A percentile compares a stretch with the other conserved stretches of the same genome.
phyloP scores from a whole-genome alignment of 2,888 invertebrate species.

The Pomacea canaliculata region DNA sequence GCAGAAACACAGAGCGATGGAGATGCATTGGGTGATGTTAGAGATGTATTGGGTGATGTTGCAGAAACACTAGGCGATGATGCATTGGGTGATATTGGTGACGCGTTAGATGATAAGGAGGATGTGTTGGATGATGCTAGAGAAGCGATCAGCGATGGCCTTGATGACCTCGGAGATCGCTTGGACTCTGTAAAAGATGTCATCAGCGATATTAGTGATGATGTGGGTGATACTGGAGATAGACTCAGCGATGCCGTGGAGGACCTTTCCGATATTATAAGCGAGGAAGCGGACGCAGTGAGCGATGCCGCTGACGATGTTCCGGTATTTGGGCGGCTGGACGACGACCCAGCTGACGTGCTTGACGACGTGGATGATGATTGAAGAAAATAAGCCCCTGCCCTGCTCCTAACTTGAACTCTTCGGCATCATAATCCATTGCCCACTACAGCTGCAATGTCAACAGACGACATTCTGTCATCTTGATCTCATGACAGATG shows the following conservation, averaged over 20 bases:
- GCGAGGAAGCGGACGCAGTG: slow-evolving; percentile 6
- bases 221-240: slow-evolving; percentile 7
- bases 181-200: background rate
- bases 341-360: no score
- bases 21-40: slow-evolving; percentile 8
- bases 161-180: no score
- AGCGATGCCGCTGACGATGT: background rate
- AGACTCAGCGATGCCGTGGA: slow-evolving; percentile 7
- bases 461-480: slow-evolving; percentile 3
- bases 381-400: no score
- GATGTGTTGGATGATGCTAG: background rate
- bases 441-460: background rate
- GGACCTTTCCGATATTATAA: slow-evolving; percentile 1
- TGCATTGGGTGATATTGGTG: slow-evolving; percentile 5
- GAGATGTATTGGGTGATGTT: slow-evolving; percentile 15
- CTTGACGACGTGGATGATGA: no score
- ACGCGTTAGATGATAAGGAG: background rate
- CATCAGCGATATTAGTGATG: slow-evolving; percentile 11
- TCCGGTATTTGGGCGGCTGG: no score
- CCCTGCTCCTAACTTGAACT: no score
- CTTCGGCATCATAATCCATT: no score
- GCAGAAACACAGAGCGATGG: slow-evolving; percentile 13
- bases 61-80: slow-evolving; percentile 18
- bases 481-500: background rate
- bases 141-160: background rate